A percentile compares a stretch with the other conserved stretches of the same genome.
Evolutionary conservation across 1,140 invertebrate species (phyloP).

Genomic region (Solenopsis fugax): DNA sequence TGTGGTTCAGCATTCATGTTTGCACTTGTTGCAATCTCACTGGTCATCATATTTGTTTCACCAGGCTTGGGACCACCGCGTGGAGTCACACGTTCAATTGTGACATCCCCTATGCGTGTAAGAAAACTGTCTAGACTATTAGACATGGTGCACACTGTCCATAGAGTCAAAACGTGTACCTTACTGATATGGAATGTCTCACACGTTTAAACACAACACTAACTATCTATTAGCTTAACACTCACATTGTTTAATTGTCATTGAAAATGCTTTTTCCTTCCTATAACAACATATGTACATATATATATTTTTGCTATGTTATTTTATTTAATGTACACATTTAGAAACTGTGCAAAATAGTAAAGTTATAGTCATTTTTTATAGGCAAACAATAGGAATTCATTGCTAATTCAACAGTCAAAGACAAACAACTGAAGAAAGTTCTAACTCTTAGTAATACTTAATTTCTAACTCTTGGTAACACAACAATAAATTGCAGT

Average conservation of each 20-base stretch:
- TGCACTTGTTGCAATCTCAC: constrained; percentile 67
- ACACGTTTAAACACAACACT: constrained; percentile 64
- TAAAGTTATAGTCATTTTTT: neutral
- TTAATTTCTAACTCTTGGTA: neutral
- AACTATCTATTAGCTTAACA: constrained; percentile 54
- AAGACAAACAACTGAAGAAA: neutral
- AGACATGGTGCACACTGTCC: constrained; percentile 81
- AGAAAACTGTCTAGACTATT: constrained; percentile 85
- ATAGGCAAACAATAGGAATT: neutral
- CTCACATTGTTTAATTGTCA: constrained; percentile 65
- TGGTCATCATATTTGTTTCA: constrained; percentile 66
- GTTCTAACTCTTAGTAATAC: neutral
- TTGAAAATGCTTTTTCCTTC: constrained; percentile 50
- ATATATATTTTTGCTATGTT: neutral
- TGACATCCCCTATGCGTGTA: constrained; percentile 87
- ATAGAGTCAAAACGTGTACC: constrained; percentile 66
- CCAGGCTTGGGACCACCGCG: constrained; percentile 73
- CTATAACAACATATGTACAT: constrained; percentile 65
- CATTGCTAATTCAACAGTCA: neutral
- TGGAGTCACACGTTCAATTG: constrained; percentile 86
- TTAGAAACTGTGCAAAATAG: constrained; percentile 9
- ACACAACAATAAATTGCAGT: neutral
- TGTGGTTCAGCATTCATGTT: constrained; percentile 72
- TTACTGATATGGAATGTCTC: constrained; percentile 73
- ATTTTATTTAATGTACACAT: neutral